These are phyloP conservation scores for Halisarca cf. caerulea DNA, from an alignment of 37 sponge, comb jelly and placozoan genomes.

Conservation along the genomic window DNA sequence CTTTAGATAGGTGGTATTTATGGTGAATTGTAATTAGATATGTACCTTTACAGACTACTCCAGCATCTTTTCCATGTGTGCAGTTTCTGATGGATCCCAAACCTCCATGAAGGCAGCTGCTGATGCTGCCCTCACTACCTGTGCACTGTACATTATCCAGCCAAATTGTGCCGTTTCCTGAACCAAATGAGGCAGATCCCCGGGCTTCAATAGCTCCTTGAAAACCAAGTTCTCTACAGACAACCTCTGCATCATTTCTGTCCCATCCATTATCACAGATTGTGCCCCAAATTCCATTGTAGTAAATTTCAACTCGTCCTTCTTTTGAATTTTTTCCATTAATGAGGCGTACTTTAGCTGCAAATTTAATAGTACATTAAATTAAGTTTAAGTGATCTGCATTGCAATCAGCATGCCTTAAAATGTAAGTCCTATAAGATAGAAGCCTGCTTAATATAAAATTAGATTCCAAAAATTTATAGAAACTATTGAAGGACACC, in stretches of 20 bases:
- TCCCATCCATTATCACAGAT: slow-evolving; percentile 29
- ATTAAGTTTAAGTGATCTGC: too few relatives aligned
- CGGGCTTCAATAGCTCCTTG: slow-evolving; percentile 8
- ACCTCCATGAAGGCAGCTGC: not conserved
- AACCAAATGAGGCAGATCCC: slow-evolving; percentile 46
- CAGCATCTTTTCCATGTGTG: not conserved
- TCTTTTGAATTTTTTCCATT: not conserved
- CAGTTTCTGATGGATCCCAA: not conserved
- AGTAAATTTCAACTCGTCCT: slow-evolving; percentile 20
- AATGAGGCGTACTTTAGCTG: slow-evolving; percentile 2
- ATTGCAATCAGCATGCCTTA: too few relatives aligned
- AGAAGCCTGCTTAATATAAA: too few relatives aligned
- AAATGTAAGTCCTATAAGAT: too few relatives aligned
- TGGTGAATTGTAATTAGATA: too few relatives aligned
- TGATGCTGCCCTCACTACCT: slow-evolving; percentile 39
- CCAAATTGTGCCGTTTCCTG: slow-evolving; percentile 54
- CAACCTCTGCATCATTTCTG: not conserved
- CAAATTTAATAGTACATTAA: too few relatives aligned
- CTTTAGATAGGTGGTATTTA: too few relatives aligned
- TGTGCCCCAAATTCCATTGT: slow-evolving; percentile 15
- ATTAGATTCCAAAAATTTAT: too few relatives aligned
- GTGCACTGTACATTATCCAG: slow-evolving; percentile 62
- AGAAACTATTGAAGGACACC: too few relatives aligned
- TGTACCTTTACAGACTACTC: slow-evolving; percentile 9
- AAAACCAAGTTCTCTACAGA: not conserved